Conservation (phyloP, 2,888 invertebrate species). For the Machimus atricapillus region DNA sequence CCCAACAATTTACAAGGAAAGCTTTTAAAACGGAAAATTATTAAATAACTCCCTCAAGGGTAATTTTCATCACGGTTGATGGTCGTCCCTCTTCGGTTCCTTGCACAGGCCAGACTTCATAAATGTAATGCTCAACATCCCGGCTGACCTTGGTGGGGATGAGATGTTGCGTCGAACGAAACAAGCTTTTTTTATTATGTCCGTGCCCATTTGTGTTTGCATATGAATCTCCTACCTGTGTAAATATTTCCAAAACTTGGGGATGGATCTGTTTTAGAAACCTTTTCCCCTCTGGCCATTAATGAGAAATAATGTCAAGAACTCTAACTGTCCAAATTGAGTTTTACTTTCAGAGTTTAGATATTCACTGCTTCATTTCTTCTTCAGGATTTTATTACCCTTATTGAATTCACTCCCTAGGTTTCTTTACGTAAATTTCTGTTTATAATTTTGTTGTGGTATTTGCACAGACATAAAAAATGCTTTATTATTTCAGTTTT, state of each 20-base stretch:
- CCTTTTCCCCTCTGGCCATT: neutral
- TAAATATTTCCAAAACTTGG: neutral
- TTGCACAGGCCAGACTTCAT: neutral
- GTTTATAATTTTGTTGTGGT: neutral
- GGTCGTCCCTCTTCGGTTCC: neutral
- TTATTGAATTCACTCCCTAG: neutral
- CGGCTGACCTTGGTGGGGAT: neutral
- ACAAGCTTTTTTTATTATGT: neutral
- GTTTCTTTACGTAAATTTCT: neutral
- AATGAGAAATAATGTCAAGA: neutral
- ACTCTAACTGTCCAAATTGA: neutral
- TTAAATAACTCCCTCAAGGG: slow-evolving; percentile 7
- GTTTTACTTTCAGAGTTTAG: neutral
- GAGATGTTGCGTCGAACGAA: neutral
- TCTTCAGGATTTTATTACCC: neutral
- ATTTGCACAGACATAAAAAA: neutral
- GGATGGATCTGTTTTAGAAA: neutral
- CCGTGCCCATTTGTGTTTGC: neutral
- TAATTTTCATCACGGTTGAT: neutral
- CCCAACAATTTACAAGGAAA: neutral
- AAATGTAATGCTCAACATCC: neutral
- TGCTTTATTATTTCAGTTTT: neutral
- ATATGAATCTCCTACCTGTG: neutral
- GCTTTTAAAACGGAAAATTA: slow-evolving; percentile 16
- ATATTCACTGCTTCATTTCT: neutral